Base-by-base conservation (phyloP, 1,140 invertebrate genomes). In the Chrysoperla carnea region DNA sequence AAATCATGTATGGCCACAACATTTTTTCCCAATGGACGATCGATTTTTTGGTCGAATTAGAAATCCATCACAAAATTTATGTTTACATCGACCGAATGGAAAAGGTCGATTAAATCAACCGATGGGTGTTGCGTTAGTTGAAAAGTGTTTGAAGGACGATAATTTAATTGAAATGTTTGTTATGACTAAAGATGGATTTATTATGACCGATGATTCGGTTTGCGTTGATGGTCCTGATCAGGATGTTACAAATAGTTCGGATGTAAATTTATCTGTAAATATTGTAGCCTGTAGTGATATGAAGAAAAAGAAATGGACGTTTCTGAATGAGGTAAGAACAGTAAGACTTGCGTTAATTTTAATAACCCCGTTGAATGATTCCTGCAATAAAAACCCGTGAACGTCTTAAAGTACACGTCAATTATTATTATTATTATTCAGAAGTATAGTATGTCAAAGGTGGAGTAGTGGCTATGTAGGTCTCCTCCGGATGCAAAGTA, bases 1-100 rank as follows among this genome's bases (percentile, higher is more conserved):
- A 42, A 75, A 90, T 14, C 92, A 91, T 56, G 75, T 99, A 43
- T 82, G 81, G 87, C 76, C 84, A 0, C 74, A 91, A 54, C 81
- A 94, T 55, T 95, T 94, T 58, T 83, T 95, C 49, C 92, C 91
- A 0, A 81, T 69, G 27, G 66, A 78, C 1, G 72, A 83, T 48
- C 67, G 84, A 39, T 88, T 88, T 56, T 89, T 90, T 55, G 87
- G 86, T 42, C 72, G 75, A 63, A 79, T 84, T 14, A 54, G 59
- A 15, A 67, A 65, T 55, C 36, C 66, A 6, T 62, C 58, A 15
- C 49, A 56, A 14, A 53, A 66, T 11, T 67, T 72, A 51, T 84
- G 81, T 56, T 50, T 84, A 2, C 60, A 67, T 55, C 64, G 66
- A 55, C 76, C 75, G 6, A 59, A 64, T 23, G 63, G 62, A 11